These are phyloP conservation scores for Orientallactaga bullata DNA, from an alignment of 2,113 vertebrate genomes.

Conservation along the genomic window DNA sequence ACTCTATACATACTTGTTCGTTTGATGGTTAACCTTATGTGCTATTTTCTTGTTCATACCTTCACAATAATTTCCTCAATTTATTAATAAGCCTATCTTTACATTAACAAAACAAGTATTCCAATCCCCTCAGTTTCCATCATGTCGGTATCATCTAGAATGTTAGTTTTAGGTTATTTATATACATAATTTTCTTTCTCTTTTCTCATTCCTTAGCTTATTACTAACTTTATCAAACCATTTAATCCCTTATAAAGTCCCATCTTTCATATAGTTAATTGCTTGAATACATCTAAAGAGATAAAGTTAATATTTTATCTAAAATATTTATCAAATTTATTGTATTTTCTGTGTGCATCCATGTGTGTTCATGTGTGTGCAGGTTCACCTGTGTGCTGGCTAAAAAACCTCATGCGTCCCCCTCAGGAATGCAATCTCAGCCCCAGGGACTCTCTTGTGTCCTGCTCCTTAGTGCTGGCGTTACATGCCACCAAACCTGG, in stretches of 20 bases:
- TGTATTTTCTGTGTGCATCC: no score
- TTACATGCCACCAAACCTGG: no score
- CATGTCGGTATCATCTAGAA: conserved; percentile 13
- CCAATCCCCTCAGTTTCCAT: neutral
- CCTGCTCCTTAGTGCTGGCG: no score
- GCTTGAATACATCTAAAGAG: neutral
- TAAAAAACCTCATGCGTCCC: no score
- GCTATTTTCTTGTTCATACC: neutral
- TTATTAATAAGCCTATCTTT: conserved; percentile 1
- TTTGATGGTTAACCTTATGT: neutral
- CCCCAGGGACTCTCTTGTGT: no score
- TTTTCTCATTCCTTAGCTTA: conserved; percentile 40
- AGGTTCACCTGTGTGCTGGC: no score
- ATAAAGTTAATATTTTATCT: neutral
- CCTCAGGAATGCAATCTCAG: no score
- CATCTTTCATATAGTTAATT: neutral
- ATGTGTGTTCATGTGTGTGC: no score
- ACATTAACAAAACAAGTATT: neutral
- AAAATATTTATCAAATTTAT: neutral
- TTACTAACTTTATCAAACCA: neutral
- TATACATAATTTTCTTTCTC: neutral
- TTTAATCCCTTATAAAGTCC: neutral
- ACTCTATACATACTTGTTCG: neutral
- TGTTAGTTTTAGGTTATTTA: neutral
- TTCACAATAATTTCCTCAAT: conserved; percentile 29